These are phyloP conservation scores for Drosophila leontia DNA, from an alignment of 1,140 invertebrate species.

Conservation along the genomic window DNA sequence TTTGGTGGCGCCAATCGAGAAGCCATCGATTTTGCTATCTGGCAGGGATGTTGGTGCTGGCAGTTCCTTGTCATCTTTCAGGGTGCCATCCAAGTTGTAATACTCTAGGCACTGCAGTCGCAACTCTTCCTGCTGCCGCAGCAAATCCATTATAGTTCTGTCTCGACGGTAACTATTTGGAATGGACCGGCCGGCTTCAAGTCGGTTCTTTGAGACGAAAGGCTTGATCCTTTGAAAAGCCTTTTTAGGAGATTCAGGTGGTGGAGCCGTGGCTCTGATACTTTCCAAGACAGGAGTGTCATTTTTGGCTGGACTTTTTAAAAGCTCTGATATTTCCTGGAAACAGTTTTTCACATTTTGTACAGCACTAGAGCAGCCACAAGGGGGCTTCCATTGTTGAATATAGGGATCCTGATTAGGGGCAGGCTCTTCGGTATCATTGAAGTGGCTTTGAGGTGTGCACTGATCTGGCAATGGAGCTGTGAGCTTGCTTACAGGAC, in stretches of 20 bases:
- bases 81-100: conserved; percentile 33
- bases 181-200: background rate
- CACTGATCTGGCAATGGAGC: background rate
- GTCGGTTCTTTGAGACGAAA: background rate
- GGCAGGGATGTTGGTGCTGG: background rate
- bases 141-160: background rate
- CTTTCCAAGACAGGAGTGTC: background rate
- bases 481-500: background rate
- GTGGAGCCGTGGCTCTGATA: background rate
- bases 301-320: background rate
- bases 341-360: conserved; percentile 17
- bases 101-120: conserved; percentile 28
- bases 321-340: conserved; percentile 12
- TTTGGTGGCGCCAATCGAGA: background rate
- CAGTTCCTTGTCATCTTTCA: background rate
- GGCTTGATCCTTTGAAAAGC: background rate
- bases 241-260: background rate
- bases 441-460: background rate
- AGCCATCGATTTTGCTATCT: background rate
- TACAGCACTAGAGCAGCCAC: conserved; percentile 1
- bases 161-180: background rate
- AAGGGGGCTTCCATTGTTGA: background rate
- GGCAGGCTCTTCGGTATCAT: background rate
- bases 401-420: no score
- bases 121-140: conserved; percentile 2